Base-by-base conservation (phyloP, 1,140 invertebrate genomes). In the Drosophila malerkotliana region DNA sequence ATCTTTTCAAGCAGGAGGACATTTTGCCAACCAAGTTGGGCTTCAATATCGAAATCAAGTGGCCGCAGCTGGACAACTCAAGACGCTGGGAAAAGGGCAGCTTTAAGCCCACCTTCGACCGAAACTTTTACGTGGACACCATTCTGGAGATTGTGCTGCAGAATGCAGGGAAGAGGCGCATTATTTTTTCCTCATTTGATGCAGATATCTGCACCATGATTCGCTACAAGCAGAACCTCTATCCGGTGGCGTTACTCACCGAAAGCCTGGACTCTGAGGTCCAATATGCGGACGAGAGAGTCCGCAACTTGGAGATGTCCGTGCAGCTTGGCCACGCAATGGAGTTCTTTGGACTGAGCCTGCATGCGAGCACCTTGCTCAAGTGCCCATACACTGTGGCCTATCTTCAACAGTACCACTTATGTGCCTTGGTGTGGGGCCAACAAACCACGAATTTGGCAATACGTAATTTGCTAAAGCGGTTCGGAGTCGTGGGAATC, bases 21-120 rank as follows among this genome's bases (percentile, higher is more conserved):
- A 95, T 96, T 77, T 92, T 93, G 18, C 53, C 62, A 0, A n/a
- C 14, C 0, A 94, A 95, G 79, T 94, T 97, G 60, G 98, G 98
- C 3, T 98, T 98, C 77, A 98, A 98, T 91, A 95, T 99, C 68
- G 98, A 99, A 93, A 94, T 99, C 12, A 99, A 99, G 91, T 98
- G 97, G 96, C 97, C 96, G 0, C 97, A 97, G 94, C 94, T 96
- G 77, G 91, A 96, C 15, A 90, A 95, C 21, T 93, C 94, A 91
- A 95, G 97, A 91, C 97, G 97, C 37, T 96, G 96, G 7, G 96
- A 96, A 92, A 96, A 97, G 82, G 92, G 97, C 28, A 57, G 77
- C 4, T 80, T 74, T 6, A 57, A 63, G 53, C 85, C 96, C 95
- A 8, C 95, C 96, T 77, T 91, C 80, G 98, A 99, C 92, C 94